Evolutionary conservation across 2,888 invertebrate genomes (phyloP).

Genomic region (Dicranocentrus wangi): DNA sequence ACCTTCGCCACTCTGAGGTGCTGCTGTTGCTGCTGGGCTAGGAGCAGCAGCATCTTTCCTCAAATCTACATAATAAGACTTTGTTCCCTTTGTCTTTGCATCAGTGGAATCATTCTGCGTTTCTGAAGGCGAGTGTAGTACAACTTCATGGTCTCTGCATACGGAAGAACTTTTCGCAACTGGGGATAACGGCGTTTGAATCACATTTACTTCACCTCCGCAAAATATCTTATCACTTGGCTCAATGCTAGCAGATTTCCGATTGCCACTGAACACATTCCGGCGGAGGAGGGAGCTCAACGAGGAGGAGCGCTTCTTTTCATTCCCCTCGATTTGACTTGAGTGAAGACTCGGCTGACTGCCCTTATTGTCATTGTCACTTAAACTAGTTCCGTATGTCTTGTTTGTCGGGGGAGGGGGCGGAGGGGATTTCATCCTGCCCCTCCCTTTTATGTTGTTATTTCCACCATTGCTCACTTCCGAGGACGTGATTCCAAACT

Average conservation of each 20-base stretch:
- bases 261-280: constrained; percentile 30
- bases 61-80: too few species aligned
- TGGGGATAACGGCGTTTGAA: constrained; percentile 21
- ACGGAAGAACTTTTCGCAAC: not conserved
- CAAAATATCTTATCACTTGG: constrained; percentile 2
- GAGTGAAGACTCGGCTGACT: not conserved
- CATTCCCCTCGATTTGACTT: not conserved
- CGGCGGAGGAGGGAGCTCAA: constrained; percentile 38
- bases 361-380: not conserved
- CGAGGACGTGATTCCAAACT: constrained; percentile 24
- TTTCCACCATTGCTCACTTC: not conserved
- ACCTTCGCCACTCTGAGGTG: too few species aligned
- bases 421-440: constrained; percentile 53
- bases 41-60: not conserved
- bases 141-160: constrained; percentile 17
- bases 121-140: not conserved
- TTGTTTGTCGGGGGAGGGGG: constrained; percentile 48
- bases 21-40: too few species aligned
- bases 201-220: constrained; percentile 42
- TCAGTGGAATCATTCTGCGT: not conserved
- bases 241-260: constrained; percentile 16
- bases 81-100: too few species aligned
- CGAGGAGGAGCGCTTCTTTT: constrained; percentile 31
- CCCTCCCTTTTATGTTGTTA: constrained; percentile 19
- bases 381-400: not conserved